phyloP scores from a whole-genome alignment of 2,888 invertebrate genomes.

The Andrena minutula region DNA sequence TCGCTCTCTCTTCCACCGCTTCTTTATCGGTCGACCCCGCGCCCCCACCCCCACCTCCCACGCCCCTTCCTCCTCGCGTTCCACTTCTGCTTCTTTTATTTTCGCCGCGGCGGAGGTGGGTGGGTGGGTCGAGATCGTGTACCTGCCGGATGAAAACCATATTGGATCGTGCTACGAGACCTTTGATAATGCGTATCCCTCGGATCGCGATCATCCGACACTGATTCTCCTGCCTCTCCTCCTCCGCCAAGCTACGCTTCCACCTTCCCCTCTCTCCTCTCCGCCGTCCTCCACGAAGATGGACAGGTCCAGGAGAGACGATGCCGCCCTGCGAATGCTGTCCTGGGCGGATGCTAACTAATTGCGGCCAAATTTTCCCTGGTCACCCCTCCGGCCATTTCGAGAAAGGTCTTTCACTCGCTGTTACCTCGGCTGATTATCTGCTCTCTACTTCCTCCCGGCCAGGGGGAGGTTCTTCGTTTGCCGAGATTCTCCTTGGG shows the following conservation, averaged over 20 bases:
- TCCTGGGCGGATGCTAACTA: constrained; percentile 42
- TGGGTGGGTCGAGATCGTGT: constrained; percentile 56
- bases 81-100: constrained; percentile 40
- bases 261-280: constrained; percentile 21
- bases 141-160: constrained; percentile 60
- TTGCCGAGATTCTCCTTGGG: neutral
- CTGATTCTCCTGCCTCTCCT: constrained; percentile 35
- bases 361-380: constrained; percentile 54
- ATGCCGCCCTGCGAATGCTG: neutral
- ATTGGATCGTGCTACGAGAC: constrained; percentile 50
- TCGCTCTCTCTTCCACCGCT: constrained; percentile 2
- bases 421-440: constrained; percentile 22
- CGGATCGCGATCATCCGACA: constrained; percentile 54
- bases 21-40: constrained; percentile 36
- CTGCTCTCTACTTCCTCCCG: constrained; percentile 29
- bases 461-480: neutral
- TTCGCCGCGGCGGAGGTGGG: constrained; percentile 19
- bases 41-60: constrained; percentile 42
- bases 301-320: constrained; percentile 16
- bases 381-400: neutral
- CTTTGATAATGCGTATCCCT: constrained; percentile 47
- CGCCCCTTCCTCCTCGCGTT: constrained; percentile 22
- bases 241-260: neutral
- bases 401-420: neutral
- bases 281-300: no score